Evolutionary conservation across 2,797 vertebrate species (phyloP).

Genomic region (Propithecus deckenii): DNA sequence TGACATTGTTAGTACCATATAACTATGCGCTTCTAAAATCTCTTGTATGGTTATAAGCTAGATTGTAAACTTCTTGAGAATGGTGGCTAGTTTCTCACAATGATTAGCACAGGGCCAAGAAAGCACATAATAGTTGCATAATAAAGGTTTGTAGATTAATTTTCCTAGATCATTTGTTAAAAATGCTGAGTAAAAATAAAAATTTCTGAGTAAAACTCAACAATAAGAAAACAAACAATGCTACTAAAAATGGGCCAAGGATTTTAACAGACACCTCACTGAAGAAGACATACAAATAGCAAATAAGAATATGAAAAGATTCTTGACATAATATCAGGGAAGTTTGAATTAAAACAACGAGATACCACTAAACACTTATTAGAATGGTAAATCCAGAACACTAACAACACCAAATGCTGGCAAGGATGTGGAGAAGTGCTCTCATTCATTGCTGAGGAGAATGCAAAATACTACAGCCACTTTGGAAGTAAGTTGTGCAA

Average conservation of each 20-base stretch:
- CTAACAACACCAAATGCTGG: not conserved
- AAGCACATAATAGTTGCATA: not conserved
- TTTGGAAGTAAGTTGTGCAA: not conserved
- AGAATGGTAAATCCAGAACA: not conserved
- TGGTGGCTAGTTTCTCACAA: not conserved
- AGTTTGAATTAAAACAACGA: not conserved
- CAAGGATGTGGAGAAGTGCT: not conserved
- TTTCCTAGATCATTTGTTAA: not conserved
- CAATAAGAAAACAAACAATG: not conserved
- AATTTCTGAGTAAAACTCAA: not conserved
- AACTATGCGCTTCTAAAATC: not conserved
- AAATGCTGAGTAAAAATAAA: not conserved
- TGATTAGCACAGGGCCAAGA: not conserved
- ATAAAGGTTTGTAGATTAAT: constrained; percentile 1
- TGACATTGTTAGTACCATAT: not conserved
- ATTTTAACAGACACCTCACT: not conserved
- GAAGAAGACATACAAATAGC: not conserved
- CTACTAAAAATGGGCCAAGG: not conserved
- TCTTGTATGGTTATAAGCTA: not conserved
- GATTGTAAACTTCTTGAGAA: not conserved
- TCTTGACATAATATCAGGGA: not conserved
- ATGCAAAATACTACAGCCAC: not conserved
- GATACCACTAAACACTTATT: not conserved
- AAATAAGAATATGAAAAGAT: not conserved
- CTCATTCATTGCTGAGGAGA: not conserved